Percentiles rank a stretch among this genome's conserved stretches.
Evolutionary conservation across 2,888 invertebrate genomes (phyloP).

Genomic region (Hydropsyche betteni): DNA sequence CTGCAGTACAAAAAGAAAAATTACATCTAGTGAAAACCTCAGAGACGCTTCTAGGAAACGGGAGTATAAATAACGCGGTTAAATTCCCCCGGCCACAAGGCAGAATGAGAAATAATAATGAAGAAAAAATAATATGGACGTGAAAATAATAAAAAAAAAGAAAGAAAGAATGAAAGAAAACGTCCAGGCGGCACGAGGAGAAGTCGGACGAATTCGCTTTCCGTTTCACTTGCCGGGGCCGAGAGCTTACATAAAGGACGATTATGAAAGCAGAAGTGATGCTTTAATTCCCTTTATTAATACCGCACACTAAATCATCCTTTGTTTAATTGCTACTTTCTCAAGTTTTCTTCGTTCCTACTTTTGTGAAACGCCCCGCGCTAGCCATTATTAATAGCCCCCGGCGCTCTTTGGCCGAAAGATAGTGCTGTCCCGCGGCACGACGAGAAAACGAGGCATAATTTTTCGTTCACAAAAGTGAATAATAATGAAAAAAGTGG

Average conservation of each 20-base stretch:
- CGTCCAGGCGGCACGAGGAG: not conserved
- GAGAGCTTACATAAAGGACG: constrained; percentile 35
- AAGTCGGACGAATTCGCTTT: constrained; percentile 32
- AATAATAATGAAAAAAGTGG: constrained; percentile 24
- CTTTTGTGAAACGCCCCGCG: constrained; percentile 38
- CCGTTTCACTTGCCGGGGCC: constrained; percentile 22
- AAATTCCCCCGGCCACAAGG: not conserved
- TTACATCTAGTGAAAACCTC: too few species aligned
- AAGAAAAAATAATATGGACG: not conserved
- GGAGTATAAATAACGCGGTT: constrained; percentile 16
- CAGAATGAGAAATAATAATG: constrained; percentile 1
- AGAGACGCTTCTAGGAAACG: constrained; percentile 20
- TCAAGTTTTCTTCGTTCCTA: constrained; percentile 37
- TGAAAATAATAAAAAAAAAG: not conserved
- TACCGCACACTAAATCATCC: constrained; percentile 44
- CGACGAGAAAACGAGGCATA: constrained; percentile 18
- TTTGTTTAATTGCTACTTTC: constrained; percentile 45
- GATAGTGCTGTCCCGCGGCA: constrained; percentile 36
- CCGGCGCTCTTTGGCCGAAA: constrained; percentile 32
- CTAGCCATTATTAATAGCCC: constrained; percentile 41
- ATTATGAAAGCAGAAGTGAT: constrained; percentile 45
- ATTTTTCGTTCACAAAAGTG: constrained; percentile 32
- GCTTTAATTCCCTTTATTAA: constrained; percentile 45
- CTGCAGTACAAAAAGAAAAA: too few species aligned
- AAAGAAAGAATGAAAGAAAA: constrained; percentile 4